Evolutionary conservation across 2,797 vertebrate genomes (phyloP).

Genomic region (Sebastes itinus): DNA sequence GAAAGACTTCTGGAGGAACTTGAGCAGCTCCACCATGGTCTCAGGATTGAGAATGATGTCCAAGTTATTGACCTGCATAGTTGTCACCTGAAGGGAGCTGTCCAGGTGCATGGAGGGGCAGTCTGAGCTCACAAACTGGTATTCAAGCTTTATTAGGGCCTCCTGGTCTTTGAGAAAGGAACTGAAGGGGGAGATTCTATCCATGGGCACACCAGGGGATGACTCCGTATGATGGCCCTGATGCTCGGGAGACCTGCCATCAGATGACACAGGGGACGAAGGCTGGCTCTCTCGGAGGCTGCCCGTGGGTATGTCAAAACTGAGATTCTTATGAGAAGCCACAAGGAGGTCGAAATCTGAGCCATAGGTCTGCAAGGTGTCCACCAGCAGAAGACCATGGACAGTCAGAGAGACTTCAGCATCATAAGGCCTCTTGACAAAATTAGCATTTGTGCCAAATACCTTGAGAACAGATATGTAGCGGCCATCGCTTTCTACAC

Average conservation of each 20-base stretch:
- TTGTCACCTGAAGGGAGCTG: slow-evolving; percentile 93
- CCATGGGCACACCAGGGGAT: slow-evolving; percentile 46
- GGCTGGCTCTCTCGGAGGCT: slow-evolving; percentile 92
- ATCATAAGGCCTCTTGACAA: slow-evolving; percentile 97
- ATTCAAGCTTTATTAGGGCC: slow-evolving; percentile 94
- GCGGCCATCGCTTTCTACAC: slow-evolving; percentile 92
- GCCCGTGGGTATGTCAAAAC: slow-evolving; percentile 95
- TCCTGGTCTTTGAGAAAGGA: slow-evolving; percentile 86
- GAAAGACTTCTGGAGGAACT: slow-evolving; percentile 97
- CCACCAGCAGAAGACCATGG: slow-evolving; percentile 94
- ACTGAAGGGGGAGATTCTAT: slow-evolving; percentile 66
- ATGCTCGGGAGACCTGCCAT: slow-evolving; percentile 60
- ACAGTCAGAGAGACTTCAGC: slow-evolving; percentile 94
- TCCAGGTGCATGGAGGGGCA: slow-evolving; percentile 97
- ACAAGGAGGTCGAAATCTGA: slow-evolving; percentile 97
- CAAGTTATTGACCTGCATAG: slow-evolving; percentile 94
- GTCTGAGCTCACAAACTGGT: slow-evolving; percentile 97
- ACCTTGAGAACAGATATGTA: slow-evolving; percentile 99
- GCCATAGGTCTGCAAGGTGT: slow-evolving; percentile 96
- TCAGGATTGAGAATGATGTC: slow-evolving; percentile 99
- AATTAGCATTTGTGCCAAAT: slow-evolving; percentile 94
- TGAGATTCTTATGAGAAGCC: slow-evolving; percentile 97
- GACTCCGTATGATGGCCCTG: slow-evolving; percentile 62
- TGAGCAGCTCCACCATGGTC: slow-evolving; percentile 95
- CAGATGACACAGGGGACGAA: slow-evolving; percentile 84